phyloP scores from a whole-genome alignment of 1,140 invertebrate species.

The Saccostrea glomerata region DNA sequence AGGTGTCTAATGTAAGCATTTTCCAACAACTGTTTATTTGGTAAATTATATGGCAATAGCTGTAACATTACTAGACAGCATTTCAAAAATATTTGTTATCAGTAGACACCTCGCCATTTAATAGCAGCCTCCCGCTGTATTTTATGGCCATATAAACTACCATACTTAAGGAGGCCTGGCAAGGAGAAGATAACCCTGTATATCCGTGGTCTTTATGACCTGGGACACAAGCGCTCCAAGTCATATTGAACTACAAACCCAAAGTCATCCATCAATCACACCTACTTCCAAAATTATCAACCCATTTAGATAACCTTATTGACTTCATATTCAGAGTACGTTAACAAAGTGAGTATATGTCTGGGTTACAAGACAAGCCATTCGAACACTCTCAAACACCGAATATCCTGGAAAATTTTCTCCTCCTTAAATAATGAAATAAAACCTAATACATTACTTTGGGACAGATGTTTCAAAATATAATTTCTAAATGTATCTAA shows the following conservation, averaged over 20 bases:
- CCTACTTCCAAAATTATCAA: background rate
- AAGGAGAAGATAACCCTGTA: background rate
- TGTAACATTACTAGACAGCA: background rate
- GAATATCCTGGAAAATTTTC: too few species aligned
- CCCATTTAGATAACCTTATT: slow-evolving; percentile 2
- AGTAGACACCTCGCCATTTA: background rate
- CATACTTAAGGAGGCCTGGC: background rate
- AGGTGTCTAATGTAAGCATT: too few species aligned
- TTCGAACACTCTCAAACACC: too few species aligned
- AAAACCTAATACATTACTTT: too few species aligned
- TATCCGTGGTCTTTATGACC: background rate
- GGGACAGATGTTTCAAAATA: too few species aligned
- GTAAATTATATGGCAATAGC: too few species aligned
- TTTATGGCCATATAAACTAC: slow-evolving; percentile 9
- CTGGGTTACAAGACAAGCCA: too few species aligned
- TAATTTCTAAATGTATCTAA: too few species aligned
- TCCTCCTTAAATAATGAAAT: too few species aligned
- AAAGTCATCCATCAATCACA: slow-evolving; percentile 5
- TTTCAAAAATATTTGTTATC: background rate
- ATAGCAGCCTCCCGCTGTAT: background rate
- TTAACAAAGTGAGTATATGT: too few species aligned
- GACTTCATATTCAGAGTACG: background rate
- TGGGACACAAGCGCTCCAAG: background rate
- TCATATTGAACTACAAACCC: background rate
- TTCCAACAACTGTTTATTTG: too few species aligned